Evolutionary conservation across 2,888 invertebrate species (phyloP), one percentile per base, ranked within the genome.

Genomic region (Melinopterus prodromus): DNA sequence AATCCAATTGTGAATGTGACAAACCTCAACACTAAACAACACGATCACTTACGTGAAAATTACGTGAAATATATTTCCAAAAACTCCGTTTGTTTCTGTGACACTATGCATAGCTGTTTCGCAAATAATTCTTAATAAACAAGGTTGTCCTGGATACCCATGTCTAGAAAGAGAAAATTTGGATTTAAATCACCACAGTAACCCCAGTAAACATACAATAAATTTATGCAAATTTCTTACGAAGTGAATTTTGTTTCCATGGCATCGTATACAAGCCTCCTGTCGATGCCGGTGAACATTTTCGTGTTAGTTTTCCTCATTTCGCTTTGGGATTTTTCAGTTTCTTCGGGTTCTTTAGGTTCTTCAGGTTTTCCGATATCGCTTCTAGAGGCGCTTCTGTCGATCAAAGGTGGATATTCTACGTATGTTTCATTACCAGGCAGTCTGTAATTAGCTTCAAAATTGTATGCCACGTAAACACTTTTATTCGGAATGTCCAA

Each of bases 51-150:
- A 94, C 92, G 93, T 94, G 86, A 95, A 92, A 85, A 95, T 88
- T 84, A 95, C 92, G 89, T 95, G 94, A 82, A 94, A 89, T 86
- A 95, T 91, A 90, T 95, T 94, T 38, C 93, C 94, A 80, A 95
- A 90, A 12, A 95, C 94, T 82, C 93, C 93, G 76, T 85, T 86
- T 83, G 92, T 91, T 86, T 93, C 92, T 83, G 90, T 91, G 85
- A 95, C 91, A 77, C 94, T 93, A 81, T 92, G 90, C 83, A 92
- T 92, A 0, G 94, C 93, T 53, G 93, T 93, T 87, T 95, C 95
- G 87, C 95, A 95, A 86, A 96, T 94, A 83, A 93, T 92, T 84
- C 94, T 91, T 80, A 95, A 89, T 84, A 95, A 88, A 88, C 96
- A 96, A 72, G 91, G 91, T 81, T 92, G 91, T 3, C 94, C 94